Percentiles rank a stretch among this genome's conserved stretches.
Evolutionary conservation across 2,113 vertebrate species (phyloP).

Genomic region (Scolopax mira): DNA sequence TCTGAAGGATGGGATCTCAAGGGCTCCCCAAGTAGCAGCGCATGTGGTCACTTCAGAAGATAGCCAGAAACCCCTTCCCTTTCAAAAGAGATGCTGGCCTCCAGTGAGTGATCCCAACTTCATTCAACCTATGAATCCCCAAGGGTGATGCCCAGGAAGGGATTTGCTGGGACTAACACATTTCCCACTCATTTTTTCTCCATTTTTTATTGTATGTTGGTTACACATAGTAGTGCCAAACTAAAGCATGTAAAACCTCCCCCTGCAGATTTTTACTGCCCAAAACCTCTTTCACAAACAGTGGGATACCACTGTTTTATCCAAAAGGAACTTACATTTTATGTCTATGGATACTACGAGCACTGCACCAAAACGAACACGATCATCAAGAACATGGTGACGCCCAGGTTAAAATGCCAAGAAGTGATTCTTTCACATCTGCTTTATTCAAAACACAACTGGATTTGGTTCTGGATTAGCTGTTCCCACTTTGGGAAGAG

Average conservation of each 20-base stretch:
- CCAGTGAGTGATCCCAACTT: rapidly evolving
- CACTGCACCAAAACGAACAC: neutral
- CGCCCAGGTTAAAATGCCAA: neutral
- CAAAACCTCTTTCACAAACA: neutral
- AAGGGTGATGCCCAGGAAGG: neutral
- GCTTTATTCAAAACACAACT: neutral
- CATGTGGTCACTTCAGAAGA: neutral
- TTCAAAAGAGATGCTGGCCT: neutral
- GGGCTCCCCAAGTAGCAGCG: neutral
- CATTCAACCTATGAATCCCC: neutral
- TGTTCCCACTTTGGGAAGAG: neutral
- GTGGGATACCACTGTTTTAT: neutral
- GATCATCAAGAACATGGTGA: neutral
- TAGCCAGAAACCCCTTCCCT: neutral
- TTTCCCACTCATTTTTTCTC: neutral
- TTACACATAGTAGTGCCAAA: neutral
- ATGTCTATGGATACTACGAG: neutral
- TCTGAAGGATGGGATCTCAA: neutral
- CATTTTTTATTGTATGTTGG: neutral
- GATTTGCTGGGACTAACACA: neutral
- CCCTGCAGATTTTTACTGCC: neutral
- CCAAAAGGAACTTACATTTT: neutral
- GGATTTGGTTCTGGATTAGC: neutral
- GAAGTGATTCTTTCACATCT: neutral
- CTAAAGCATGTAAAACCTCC: neutral